Evolutionary conservation across 1,140 invertebrate species (phyloP), one percentile per base, ranked within the genome.

Genomic region (Lordiphosa stackelbergi): DNA sequence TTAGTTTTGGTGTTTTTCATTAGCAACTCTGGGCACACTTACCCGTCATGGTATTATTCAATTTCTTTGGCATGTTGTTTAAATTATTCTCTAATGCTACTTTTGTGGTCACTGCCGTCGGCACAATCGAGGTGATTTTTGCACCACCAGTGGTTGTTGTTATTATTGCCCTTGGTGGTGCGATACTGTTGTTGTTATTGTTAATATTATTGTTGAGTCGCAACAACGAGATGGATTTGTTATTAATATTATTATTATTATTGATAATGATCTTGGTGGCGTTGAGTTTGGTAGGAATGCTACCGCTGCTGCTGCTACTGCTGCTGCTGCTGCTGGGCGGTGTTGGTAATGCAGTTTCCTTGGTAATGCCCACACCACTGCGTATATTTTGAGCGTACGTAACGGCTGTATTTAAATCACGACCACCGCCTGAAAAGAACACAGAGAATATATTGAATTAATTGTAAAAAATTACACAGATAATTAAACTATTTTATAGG

Each of bases 401-500:
- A 9, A 92, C 92, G 2, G 93, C 93, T 11, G 93, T 92, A 3
- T 93, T 93, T 65, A 95, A 88, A 85, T 94, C 93, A 83, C 94
- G 94, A 10, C 94, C 94, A 6, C 94, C 94, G 72, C 94, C 94
- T 95, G 57, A 73, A 83, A 66, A 24, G 22, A 24, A 24, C 5
- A 24, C 22, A 24, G 22, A 24, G 3, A 3, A 19, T 19, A 19
- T 3, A 19, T 19, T 19, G 19, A n/a, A n/a, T n/a, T n/a, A n/a
- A 19, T 19, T 19, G 19, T 19, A 19, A 19, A 2, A 19, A 19
- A 19, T 3, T 19, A 3, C 19, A 19, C 19, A 19, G 19, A 19
- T 3, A 19, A 2, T 19, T 19, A 2, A 19, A 19, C 2, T 19
- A 19, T 19, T 19, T 19, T 19, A 3, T 19, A 19, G 19, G 0